Evolutionary conservation across 2,888 invertebrate species (phyloP).

Genomic region (Papilio elwesi): DNA sequence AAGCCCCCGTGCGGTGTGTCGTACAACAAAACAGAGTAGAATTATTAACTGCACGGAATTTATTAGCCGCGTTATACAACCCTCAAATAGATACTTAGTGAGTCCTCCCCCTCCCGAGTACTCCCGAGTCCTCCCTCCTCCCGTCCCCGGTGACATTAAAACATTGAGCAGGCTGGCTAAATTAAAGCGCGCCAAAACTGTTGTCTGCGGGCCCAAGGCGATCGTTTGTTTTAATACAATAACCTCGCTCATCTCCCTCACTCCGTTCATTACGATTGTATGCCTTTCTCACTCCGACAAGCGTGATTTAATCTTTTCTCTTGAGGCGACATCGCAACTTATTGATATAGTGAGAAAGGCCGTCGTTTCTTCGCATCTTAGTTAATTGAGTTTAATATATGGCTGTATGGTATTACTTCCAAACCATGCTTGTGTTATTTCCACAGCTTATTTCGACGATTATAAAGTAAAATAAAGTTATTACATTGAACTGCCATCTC

Average conservation of each 20-base stretch:
- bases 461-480: background rate
- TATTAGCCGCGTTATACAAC: constrained; percentile 76
- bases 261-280: constrained; percentile 61
- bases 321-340: constrained; percentile 68
- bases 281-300: constrained; percentile 59
- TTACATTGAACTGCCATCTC: background rate
- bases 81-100: constrained; percentile 82
- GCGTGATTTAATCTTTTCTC: constrained; percentile 71
- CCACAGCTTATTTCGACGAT: no score
- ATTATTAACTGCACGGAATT: constrained; percentile 75
- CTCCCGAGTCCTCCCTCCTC: constrained; percentile 50
- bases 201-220: constrained; percentile 81
- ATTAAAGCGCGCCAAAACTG: constrained; percentile 83
- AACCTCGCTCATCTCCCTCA: constrained; percentile 73
- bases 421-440: background rate
- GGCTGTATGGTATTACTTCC: background rate
- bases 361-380: constrained; percentile 19
- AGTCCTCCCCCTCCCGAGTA: constrained; percentile 47
- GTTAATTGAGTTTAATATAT: constrained; percentile 36
- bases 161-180: constrained; percentile 79
- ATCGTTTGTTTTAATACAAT: constrained; percentile 84
- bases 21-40: constrained; percentile 59
- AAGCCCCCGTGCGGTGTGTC: background rate
- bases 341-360: constrained; percentile 47
- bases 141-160: constrained; percentile 75